Evolutionary conservation across 2,797 vertebrate species (phyloP), one percentile per base, ranked within the genome.

Genomic region (Taenioides sp.): DNA sequence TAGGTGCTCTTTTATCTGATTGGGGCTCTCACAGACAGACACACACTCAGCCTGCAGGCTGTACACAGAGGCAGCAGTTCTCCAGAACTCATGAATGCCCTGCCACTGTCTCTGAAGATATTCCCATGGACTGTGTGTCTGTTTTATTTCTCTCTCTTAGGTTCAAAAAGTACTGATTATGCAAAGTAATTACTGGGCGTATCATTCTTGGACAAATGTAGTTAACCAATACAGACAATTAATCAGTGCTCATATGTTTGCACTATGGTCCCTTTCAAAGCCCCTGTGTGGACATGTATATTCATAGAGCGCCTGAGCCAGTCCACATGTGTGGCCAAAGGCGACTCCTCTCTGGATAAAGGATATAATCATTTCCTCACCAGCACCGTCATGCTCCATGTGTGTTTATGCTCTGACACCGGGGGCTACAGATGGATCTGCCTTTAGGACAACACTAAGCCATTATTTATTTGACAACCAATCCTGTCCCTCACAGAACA

Each of bases 1-100:
- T 92, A 91, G 85, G 82, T 70, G 84, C 74, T 80, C 86, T 89
- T 91, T 89, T 89, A 93, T 92, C 88, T 84, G 83, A 92, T 90
- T 85, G 70, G 10, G 69, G 74, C 64, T 76, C 88, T 78, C 77
- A 85, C 86, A 81, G 85, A 89, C 81, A 67, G 76, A 83, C 72
- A 47, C 40, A 43, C 43, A 16, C 43, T 47, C 43, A 28, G 80
- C 81, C 85, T 76, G 73, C 67, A 76, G 88, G 84, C 88, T 83
- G 80, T 79, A 83, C 47, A 72, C 62, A 83, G 78, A 78, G 78
- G 68, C 74, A 69, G 70, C 64, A 83, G 72, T 76, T 61, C 78
- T 81, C 83, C 3, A 65, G 72, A 71, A 81, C 72, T 83, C 69
- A 84, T 86, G 84, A 81, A 83, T 75, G 71, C 83, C 89, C 78